Base-by-base conservation (phyloP, 2,888 invertebrate species). In the Tinea trinotella region DNA sequence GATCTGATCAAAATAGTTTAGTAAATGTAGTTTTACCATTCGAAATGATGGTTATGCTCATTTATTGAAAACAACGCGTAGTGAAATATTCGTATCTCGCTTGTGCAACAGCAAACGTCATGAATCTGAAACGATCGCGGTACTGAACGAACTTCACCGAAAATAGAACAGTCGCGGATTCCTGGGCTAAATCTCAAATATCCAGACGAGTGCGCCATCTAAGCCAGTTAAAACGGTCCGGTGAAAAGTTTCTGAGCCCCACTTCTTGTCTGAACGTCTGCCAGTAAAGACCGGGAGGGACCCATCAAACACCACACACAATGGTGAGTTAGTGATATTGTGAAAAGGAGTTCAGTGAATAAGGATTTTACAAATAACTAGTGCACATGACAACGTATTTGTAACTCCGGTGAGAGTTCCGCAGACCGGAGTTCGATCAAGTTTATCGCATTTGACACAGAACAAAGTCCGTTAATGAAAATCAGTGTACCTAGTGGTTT, bases 231-330 rank as follows among this genome's bases (percentile, higher is more conserved):
- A 91, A 91, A 91, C 90, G 88, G 88, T 88, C 84, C 85, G 82
- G 86, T 87, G 83, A 87, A 88, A 88, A 87, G 87, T 85, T 87
- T 85, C 87, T 79, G 86, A 88, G 89, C 89, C 89, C 90, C 92
- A 92, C 91, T 92, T 90, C 91, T 91, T 90, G 90, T 91, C 89
- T 87, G 89, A 88, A 83, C 90, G 89, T 88, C 90, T 89, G 89
- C 90, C 90, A 89, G 90, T 89, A 89, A 90, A 90, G 90, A 89
- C 85, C 88, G 83, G 87, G 86, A 87, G 84, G 84, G 85, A 86
- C 84, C 83, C 83, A 86, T 86, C 87, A 82, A 87, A 85, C 88
- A 88, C 86, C 88, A 83, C 87, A 88, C 88, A 89, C 88, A 89
- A 89, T 90, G 90, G 90, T 90, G 90, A 90, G 90, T 86, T 76